Base-by-base conservation (phyloP, 64 coral and sea anemone species). In the Montipora cactus region DNA sequence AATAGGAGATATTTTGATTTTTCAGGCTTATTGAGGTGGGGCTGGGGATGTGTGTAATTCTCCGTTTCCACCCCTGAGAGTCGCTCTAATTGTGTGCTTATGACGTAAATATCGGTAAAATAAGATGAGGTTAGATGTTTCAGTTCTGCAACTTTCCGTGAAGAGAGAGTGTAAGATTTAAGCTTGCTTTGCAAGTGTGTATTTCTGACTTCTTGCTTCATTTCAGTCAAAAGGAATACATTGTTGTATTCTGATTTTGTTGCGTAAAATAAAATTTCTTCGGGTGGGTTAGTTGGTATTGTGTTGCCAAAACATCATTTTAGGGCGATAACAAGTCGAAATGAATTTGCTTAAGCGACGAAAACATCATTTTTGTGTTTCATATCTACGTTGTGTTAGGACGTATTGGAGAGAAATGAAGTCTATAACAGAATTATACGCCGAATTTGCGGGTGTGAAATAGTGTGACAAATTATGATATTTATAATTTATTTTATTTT, bases 401-500 rank as follows among this genome's bases (percentile, higher is more conserved):
- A 46, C 8, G 46, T 76, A 76, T 76, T 18, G 44, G 37, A 76
- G 37, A 84, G 37, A 67, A 28, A 67, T 22, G 12, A 16, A 7
- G 28, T 46, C 59, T 68, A 68, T 19, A 67, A 67, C 14, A 67
- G 16, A 68, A 59, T 84, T 84, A 18, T 67, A 11, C 45, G 47
- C 14, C 45, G 6, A 4, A 46, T 47, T 18, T 22, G 82, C 25
- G 15, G 7, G 47, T 68, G 12, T 22, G 19, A 80, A 21, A 68
- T 18, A 49, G 66, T 69, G 81, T 86, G 46, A 86, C 45, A 71
- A 71, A 50, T 47, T 50, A 8, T 71, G 4, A 72, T 86, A 86
- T 69, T 86, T 86, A 81, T 81, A 81, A 81, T 61, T 82, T 72
- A 71, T 20, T 49, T 86, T 72, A 70, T 71, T 72, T 86, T 68